Evolutionary conservation across 2,797 vertebrate species (phyloP).

Genomic region (Mareca penelope): DNA sequence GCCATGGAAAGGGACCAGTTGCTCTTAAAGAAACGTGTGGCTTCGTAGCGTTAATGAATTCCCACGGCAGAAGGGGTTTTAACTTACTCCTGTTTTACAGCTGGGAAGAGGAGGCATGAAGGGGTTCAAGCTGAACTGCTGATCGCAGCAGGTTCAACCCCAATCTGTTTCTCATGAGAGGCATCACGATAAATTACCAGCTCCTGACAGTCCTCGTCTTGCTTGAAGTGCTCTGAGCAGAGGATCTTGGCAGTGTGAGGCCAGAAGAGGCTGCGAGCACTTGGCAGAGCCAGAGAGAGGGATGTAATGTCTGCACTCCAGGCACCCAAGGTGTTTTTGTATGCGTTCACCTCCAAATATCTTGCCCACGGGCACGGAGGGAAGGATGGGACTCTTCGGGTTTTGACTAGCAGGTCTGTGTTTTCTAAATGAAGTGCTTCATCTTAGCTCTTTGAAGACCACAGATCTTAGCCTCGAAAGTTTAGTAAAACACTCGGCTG

Average conservation of each 20-base stretch:
- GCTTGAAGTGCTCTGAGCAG: constrained; percentile 4
- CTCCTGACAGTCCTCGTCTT: background rate
- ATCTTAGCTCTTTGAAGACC: background rate
- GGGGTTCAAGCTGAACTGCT: background rate
- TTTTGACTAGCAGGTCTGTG: background rate
- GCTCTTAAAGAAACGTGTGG: background rate
- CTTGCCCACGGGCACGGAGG: background rate
- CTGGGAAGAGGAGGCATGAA: background rate
- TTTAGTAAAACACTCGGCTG: background rate
- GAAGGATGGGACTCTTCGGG: background rate
- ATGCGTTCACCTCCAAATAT: background rate
- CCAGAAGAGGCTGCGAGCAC: background rate
- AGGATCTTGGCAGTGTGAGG: background rate
- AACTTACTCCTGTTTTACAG: background rate
- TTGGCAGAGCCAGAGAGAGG: constrained; percentile 1
- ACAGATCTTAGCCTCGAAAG: background rate
- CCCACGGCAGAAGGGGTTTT: background rate
- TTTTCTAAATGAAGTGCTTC: background rate
- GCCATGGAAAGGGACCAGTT: background rate
- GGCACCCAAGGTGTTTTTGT: background rate
- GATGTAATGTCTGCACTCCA: background rate
- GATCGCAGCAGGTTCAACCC: background rate
- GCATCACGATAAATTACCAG: constrained; percentile 8
- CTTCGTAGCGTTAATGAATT: background rate
- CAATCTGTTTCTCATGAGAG: background rate